Evolutionary conservation across 2,113 vertebrate genomes (phyloP).

Genomic region (Hippocampus abdominalis): DNA sequence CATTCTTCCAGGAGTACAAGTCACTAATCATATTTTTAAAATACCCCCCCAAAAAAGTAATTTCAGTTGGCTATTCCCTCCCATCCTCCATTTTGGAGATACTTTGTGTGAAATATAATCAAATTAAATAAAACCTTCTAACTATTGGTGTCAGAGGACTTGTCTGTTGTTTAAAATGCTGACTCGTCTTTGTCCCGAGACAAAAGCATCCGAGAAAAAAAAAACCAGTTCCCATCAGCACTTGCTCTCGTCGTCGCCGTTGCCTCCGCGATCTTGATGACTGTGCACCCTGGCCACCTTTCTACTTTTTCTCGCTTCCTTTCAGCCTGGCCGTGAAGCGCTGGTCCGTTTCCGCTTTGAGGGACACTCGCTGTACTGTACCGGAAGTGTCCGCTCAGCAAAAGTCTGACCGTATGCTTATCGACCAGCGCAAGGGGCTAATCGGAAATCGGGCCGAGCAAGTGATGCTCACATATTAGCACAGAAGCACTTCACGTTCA

Average conservation of each 20-base stretch:
- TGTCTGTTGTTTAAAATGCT: neutral
- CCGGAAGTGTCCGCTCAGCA: conserved; percentile 51
- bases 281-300: conserved; percentile 20
- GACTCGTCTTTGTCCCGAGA: neutral
- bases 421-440: neutral
- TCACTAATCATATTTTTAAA: no score
- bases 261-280: conserved; percentile 36
- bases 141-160: no score
- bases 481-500: no score
- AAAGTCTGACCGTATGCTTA: neutral
- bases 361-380: conserved; percentile 47
- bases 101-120: no score
- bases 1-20: no score
- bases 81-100: no score
- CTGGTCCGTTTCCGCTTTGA: conserved; percentile 36
- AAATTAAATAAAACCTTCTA: no score
- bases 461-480: no score
- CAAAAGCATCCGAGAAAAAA: neutral
- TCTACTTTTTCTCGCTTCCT: conserved; percentile 56
- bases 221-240: conserved; percentile 24
- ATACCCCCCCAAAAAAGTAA: no score
- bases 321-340: conserved; percentile 21
- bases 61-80: no score
- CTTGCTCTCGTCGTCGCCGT: neutral
- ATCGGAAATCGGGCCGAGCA: no score